Evolutionary conservation across 2,113 vertebrate species (phyloP).

Genomic region (Raphicerus campestris): DNA sequence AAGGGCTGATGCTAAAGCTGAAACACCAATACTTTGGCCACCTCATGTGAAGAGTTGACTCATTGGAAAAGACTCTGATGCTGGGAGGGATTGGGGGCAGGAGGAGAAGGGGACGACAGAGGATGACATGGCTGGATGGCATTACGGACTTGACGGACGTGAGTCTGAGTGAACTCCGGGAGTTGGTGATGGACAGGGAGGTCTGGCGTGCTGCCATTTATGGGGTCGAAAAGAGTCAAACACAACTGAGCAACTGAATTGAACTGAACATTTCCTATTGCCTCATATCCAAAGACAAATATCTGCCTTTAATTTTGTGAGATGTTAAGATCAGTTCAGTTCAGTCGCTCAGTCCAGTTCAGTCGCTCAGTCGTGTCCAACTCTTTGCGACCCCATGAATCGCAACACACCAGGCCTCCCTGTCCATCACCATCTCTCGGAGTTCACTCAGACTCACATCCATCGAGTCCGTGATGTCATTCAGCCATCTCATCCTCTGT

Average conservation of each 20-base stretch:
- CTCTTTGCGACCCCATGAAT: fast-evolving
- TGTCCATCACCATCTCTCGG: no score
- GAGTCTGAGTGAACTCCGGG: neutral
- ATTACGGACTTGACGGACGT: fast-evolving
- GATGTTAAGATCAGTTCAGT: neutral
- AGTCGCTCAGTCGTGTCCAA: fast-evolving
- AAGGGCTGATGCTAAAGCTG: neutral
- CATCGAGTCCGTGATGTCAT: no score
- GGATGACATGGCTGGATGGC: neutral
- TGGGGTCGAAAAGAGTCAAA: fast-evolving
- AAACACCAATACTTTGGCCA: neutral
- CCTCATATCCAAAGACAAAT: neutral
- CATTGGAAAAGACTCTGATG: neutral
- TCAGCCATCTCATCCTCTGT: no score
- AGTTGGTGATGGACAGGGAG: neutral
- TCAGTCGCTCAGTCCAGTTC: no score
- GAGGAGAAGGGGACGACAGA: fast-evolving
- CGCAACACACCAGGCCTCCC: no score
- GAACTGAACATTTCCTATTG: neutral
- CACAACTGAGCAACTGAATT: fast-evolving
- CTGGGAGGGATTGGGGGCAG: neutral
- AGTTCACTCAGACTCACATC: no score
- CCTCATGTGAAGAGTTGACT: fast-evolving
- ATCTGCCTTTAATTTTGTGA: neutral
- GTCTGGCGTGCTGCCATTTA: fast-evolving